Evolutionary conservation across 2,113 vertebrate species (phyloP), one percentile per base, ranked within the genome.

Genomic region (Takifugu bimaculatus): DNA sequence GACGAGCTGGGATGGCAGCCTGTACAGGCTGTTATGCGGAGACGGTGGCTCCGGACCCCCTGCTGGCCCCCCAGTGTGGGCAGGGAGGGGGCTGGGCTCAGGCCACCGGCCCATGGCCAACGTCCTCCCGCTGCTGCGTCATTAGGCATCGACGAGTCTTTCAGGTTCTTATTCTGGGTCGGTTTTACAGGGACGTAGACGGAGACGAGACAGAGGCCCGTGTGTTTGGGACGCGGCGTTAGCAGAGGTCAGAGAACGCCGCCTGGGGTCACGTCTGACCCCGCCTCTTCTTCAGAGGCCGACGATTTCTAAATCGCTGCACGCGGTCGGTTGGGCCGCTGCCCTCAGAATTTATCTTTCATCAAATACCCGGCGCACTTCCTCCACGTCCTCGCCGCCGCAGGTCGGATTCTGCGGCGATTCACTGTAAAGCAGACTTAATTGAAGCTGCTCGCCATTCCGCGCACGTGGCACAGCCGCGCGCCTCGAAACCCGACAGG

Each of bases 71-170:
- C 68, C 26, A 12, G 64, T 54, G 73, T 68, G 54, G 61, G 60
- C 0, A 54, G 51, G 64, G 56, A 20, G 29, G 13, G n/a, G 26
- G 25, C 32, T 14, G 20, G 2, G 79, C 79, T 79, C 64, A 72
- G 73, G 73, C 77, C 70, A 48, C 64, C 43, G 50, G 72, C 63
- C 54, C 20, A 74, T 88, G 35, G 63, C 73, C 83, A 84, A 83
- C 83, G 80, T 73, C 79, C 74, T 63, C 58, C 14, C 71, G 79
- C 76, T 71, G 80, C 83, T 82, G 82, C 78, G 80, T 82, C 86
- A 85, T 88, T 88, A 85, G 80, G 7, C 35, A 39, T 2, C 74
- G 77, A 69, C 74, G 74, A 62, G 65, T 78, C 83, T 74, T 74
- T 72, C 79, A 75, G 74, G 74, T 74, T 66, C 65, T 68, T 55